Evolutionary conservation across 2,888 invertebrate genomes (phyloP).

Genomic region (Chaetogeoica ovagalla): DNA sequence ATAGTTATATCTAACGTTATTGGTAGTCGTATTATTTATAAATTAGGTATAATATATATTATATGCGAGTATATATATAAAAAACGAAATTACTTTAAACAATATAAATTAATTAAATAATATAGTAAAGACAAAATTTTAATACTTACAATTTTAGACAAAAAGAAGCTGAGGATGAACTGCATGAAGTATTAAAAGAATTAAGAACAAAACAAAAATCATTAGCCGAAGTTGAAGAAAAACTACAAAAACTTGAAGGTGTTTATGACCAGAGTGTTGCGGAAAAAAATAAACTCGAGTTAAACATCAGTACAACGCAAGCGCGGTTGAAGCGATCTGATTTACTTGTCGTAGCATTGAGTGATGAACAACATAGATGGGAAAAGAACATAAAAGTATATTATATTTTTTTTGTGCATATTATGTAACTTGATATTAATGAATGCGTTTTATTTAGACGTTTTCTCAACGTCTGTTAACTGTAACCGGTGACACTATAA

Average conservation of each 20-base stretch:
- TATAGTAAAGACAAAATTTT: conserved; percentile 1
- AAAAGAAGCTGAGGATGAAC: conserved; percentile 72
- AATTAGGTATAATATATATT: too few species aligned
- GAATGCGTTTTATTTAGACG: conserved; percentile 11
- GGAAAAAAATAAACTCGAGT: conserved; percentile 74
- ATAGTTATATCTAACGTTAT: too few species aligned
- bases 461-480: conserved; percentile 25
- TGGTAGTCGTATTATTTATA: too few species aligned
- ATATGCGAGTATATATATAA: too few species aligned
- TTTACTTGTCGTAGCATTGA: conserved; percentile 80
- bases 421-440: not conserved
- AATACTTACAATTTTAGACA: conserved; percentile 14
- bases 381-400: conserved; percentile 63
- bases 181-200: conserved; percentile 63
- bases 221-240: conserved; percentile 78
- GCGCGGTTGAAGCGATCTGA: conserved; percentile 80
- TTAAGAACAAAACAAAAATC: conserved; percentile 75
- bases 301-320: conserved; percentile 76
- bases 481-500: conserved; percentile 80
- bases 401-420: conserved; percentile 57
- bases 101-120: not conserved
- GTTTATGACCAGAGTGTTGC: conserved; percentile 73
- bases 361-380: conserved; percentile 86
- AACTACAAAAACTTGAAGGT: conserved; percentile 65
- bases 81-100: too few species aligned